Base-by-base conservation (phyloP, 1,140 invertebrate genomes). In the Neoseiulus cucumeris region DNA sequence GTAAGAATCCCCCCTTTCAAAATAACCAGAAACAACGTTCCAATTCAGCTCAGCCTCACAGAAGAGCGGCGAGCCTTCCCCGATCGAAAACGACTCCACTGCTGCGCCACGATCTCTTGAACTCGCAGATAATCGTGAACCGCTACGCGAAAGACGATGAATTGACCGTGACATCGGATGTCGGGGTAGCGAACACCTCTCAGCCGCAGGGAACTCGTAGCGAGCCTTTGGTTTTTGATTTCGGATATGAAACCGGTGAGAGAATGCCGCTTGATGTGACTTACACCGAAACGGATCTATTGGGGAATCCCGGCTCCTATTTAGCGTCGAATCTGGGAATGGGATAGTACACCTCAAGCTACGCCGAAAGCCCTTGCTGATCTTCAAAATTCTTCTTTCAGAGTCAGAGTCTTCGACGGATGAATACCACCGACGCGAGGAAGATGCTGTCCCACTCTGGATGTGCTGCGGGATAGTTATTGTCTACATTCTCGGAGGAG, bases 401-500 rank as follows among this genome's bases (percentile, higher is more conserved):
- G 51, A 59, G 51, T 59, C 51, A 25, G 51, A 59, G 33, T 59
- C 51, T 17, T 59, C 51, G 14, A 33, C 14, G 17, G 51, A 59
- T 17, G 51, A 59, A 25, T 59, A 59, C 1, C n/a, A 44, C 44
- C 28, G 42, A n/a, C 22, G 64, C 9, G 68, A 70, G 1, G 65
- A 69, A 30, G 68, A 68, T 7, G 51, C 66, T 14, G 70, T 70
- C 7, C 69, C 93, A 45, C 85, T 95, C 44, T 84, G 85, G 47
- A 80, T 97, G 6, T 94, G 91, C 70, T 79, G 96, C 71, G 78
- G 89, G 45, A 85, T 96, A 17, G 86, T 98, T 69, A 77, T 90
- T 18, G 80, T 85, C 64, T 97, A 97, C 76, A 85, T 98, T 72
- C 85, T 85, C 67, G 83, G 87, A 25, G 94, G 94, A 1, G 89